A percentile compares a stretch with the other conserved stretches of the same genome.
phyloP scores from a whole-genome alignment of 2,888 invertebrate genomes.

The Rhingia rostrata region DNA sequence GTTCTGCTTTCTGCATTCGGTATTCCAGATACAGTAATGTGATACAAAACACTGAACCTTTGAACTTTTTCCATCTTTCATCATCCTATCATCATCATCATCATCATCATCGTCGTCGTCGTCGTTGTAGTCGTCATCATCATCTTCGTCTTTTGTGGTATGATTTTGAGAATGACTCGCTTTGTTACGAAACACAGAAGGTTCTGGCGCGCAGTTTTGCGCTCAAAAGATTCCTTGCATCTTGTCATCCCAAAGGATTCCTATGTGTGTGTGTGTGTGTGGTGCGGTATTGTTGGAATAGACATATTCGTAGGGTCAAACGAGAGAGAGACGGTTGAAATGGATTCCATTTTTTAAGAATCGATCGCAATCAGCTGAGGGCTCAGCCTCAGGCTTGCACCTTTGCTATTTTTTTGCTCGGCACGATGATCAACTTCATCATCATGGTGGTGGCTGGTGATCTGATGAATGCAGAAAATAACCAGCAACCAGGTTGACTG shows the following conservation, averaged over 20 bases:
- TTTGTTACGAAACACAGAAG: conserved; percentile 47
- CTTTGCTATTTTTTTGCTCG: conserved; percentile 56
- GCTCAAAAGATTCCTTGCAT: background rate
- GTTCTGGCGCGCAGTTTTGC: conserved; percentile 6
- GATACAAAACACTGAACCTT: conserved; percentile 71
- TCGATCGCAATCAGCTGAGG: conserved; percentile 65
- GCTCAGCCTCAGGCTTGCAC: conserved; percentile 62
- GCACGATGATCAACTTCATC: conserved; percentile 47
- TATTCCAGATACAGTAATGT: conserved; percentile 67
- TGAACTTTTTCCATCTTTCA: conserved; percentile 72
- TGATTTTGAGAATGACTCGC: conserved; percentile 22
- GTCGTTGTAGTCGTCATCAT: conserved; percentile 2
- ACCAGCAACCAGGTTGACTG: conserved; percentile 37
- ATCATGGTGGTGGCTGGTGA: conserved; percentile 13
- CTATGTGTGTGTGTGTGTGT: background rate
- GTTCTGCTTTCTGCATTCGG: conserved; percentile 54
- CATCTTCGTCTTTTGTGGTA: conserved; percentile 19
- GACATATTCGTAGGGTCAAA: conserved; percentile 34
- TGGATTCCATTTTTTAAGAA: conserved; percentile 33
- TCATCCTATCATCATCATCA: conserved; percentile 54
- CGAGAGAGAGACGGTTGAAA: conserved; percentile 2
- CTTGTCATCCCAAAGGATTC: conserved; percentile 34
- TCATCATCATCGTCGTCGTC: conserved; percentile 12
- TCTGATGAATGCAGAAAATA: conserved; percentile 43
- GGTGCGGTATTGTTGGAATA: conserved; percentile 43